Percentiles rank a stretch among this genome's conserved stretches.
Evolutionary conservation across 2,113 vertebrate species (phyloP).

Genomic region (Siniperca chuatsi): DNA sequence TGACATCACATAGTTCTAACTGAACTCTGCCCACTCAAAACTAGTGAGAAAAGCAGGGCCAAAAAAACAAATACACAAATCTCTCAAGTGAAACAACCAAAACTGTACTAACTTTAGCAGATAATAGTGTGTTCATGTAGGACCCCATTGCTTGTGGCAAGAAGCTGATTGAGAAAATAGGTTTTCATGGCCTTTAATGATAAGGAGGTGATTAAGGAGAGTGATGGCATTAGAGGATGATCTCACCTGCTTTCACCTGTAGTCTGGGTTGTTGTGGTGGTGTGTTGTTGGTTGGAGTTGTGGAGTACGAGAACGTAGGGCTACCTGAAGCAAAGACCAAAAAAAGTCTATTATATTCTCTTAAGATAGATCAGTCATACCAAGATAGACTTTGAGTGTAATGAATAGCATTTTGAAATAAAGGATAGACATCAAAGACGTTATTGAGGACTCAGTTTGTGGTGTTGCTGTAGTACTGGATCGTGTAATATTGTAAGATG

Average conservation of each 20-base stretch:
- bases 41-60: too few relatives aligned
- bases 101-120: too few relatives aligned
- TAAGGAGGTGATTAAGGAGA: background rate
- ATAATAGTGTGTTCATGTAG: background rate
- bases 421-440: background rate
- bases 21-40: background rate
- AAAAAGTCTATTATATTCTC: background rate
- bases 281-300: conserved; percentile 81
- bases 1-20: background rate
- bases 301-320: conserved; percentile 87
- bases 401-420: background rate
- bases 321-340: conserved; percentile 78
- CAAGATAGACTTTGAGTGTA: background rate
- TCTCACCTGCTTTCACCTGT: conserved; percentile 87
- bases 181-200: background rate
- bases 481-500: background rate
- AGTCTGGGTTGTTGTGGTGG: conserved; percentile 81
- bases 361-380: background rate
- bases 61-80: background rate
- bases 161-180: background rate
- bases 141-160: background rate
- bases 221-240: too few relatives aligned
- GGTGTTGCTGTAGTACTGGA: background rate
- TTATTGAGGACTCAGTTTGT: background rate
- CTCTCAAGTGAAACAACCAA: background rate